These are phyloP conservation scores for Galleria mellonella DNA, from an alignment of 1,140 invertebrate species.

Conservation along the genomic window DNA sequence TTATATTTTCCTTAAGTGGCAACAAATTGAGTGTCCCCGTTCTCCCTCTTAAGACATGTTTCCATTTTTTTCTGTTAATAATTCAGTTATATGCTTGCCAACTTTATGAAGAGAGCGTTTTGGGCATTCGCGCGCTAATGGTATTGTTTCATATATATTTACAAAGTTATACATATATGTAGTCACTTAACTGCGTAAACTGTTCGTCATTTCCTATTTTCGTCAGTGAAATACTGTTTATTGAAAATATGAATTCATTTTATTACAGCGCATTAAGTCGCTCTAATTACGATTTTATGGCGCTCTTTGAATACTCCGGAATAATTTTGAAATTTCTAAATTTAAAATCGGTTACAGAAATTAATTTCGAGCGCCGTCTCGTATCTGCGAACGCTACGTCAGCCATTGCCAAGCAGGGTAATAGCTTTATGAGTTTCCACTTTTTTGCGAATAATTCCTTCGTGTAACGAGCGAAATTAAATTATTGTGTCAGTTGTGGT, in stretches of 20 bases:
- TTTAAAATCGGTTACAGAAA: conserved; percentile 19
- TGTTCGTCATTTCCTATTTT: no score
- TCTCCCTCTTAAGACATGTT: background rate
- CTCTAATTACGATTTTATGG: conserved; percentile 21
- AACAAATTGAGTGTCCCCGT: background rate
- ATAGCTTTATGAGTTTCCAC: conserved; percentile 51
- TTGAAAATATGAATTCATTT: conserved; percentile 6
- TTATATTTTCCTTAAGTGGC: background rate
- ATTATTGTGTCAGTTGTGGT: conserved; percentile 34
- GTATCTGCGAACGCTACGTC: conserved; percentile 36
- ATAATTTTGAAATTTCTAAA: conserved; percentile 22
- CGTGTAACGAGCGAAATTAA: conserved; percentile 43
- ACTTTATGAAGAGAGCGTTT: background rate
- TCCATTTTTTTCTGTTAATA: background rate
- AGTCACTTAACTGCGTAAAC: no score
- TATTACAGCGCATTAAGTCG: conserved; percentile 5
- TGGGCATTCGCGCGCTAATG: background rate
- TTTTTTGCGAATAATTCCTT: conserved; percentile 47
- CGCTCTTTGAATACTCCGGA: conserved; percentile 9
- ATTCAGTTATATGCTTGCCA: background rate
- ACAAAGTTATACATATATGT: background rate
- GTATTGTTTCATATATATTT: background rate
- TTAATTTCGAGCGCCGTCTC: conserved; percentile 35
- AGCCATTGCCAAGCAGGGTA: conserved; percentile 35
- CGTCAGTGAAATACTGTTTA: conserved; percentile 2